Evolutionary conservation across 1,140 invertebrate genomes (phyloP), one percentile per base, ranked within the genome.

Genomic region (Diorhabda carinulata): DNA sequence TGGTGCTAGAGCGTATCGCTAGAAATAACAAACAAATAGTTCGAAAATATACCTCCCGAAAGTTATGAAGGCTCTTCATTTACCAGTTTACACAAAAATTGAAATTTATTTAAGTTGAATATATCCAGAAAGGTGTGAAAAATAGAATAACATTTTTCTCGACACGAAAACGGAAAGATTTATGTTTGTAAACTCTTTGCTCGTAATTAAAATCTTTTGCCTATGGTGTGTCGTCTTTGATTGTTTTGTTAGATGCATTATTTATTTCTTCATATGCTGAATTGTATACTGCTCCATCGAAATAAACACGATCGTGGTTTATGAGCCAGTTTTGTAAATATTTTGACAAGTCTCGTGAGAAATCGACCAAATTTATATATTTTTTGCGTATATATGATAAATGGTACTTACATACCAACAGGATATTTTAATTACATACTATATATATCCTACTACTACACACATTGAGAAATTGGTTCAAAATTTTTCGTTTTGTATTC

Each of bases 241-340:
- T 69, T 69, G 68, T 69, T 69, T 69, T 59, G 68, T 65, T 69
- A 60, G 63, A 64, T 69, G 57, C 59, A 69, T 64, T 64, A 62
- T 62, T 62, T 62, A 62, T 69, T 69, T 69, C 67, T 43, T 57
- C 67, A 58, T 69, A 64, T 69, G 68, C 63, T 69, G 61, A 68
- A 69, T 41, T 64, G 64, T 69, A 64, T 69, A 69, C 68, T 63
- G 68, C 45, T 45, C 60, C 62, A 43, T 41, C 43, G 57, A 59
- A 44, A 69, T 69, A 69, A 69, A 69, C 67, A 69, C 63, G n/a
- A 10, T 63, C 62, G 59, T 64, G 61, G 63, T 57, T 64, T 64
- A 62, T 62, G 61, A n/a, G 43, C 44, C 44, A 10, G 61, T 69
- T 25, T 57, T 62, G 56, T 69, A 69, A 69, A 69, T 69, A 69